Percentiles rank a stretch among this genome's conserved stretches.
These are phyloP conservation scores for Apamea sordens DNA, from an alignment of 2,888 invertebrate species.

Conservation along the genomic window DNA sequence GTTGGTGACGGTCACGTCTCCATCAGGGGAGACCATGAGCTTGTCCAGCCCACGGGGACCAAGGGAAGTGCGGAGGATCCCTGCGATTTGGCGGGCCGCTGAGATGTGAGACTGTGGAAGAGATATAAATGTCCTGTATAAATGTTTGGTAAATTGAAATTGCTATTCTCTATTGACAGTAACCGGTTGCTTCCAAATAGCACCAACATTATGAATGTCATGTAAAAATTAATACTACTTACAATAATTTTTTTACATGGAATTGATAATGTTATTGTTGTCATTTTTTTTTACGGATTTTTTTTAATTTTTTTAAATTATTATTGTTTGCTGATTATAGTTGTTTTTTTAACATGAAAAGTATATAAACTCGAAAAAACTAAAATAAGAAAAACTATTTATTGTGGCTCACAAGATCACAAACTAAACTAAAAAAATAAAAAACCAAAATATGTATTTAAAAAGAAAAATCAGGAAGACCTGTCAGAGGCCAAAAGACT, in stretches of 20 bases:
- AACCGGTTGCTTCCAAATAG: neutral
- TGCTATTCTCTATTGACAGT: neutral
- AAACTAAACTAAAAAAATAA: neutral
- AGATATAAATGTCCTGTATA: neutral
- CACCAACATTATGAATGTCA: neutral
- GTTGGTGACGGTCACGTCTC: slow-evolving; percentile 99
- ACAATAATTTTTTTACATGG: too few relatives aligned
- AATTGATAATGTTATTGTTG: too few relatives aligned
- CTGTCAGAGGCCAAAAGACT: neutral
- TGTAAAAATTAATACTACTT: neutral
- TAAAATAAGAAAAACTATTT: neutral
- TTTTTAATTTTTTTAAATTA: too few relatives aligned
- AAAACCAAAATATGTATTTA: too few relatives aligned
- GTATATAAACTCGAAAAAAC: too few relatives aligned
- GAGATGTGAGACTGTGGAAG: slow-evolving; percentile 96
- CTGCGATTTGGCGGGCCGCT: slow-evolving; percentile 98
- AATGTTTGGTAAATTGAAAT: neutral
- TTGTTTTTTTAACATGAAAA: too few relatives aligned
- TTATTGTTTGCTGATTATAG: too few relatives aligned
- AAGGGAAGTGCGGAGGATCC: slow-evolving; percentile 97
- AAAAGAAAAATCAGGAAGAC: neutral
- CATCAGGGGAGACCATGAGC: slow-evolving; percentile 99
- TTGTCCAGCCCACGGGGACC: slow-evolving; percentile 99
- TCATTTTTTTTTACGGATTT: too few relatives aligned
- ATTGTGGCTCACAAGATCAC: neutral